Percentiles rank a stretch among this genome's conserved stretches.
Conservation (phyloP, 64 coral and sea anemone genomes). For the Actinia tenebrosa region DNA sequence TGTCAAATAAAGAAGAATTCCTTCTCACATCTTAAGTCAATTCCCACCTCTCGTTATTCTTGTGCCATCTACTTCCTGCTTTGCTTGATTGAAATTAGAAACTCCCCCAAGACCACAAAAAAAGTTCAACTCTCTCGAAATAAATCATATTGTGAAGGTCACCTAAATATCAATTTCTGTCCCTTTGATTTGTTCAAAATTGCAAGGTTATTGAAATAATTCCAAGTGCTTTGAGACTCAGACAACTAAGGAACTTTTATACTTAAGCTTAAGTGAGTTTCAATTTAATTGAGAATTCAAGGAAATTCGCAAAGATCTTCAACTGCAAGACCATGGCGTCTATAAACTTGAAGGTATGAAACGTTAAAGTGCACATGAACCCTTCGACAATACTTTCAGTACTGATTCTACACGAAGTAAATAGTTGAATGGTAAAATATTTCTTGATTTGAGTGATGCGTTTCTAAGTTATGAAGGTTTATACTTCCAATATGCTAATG, state of each 20-base stretch:
- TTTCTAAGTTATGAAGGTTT: too few species aligned
- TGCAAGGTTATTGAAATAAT: background rate
- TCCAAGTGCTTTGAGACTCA: background rate
- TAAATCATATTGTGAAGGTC: background rate
- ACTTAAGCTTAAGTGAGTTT: background rate
- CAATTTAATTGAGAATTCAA: background rate
- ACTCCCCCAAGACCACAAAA: background rate
- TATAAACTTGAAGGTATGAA: background rate
- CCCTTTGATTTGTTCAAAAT: background rate
- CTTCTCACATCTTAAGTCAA: background rate
- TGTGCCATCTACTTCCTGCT: constrained; percentile 5
- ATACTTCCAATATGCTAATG: too few species aligned
- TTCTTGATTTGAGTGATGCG: too few species aligned
- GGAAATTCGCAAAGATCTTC: background rate
- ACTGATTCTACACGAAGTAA: too few species aligned
- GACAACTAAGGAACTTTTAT: background rate
- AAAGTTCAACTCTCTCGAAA: background rate
- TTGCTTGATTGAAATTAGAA: background rate
- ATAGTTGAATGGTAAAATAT: too few species aligned
- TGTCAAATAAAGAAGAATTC: background rate
- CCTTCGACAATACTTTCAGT: too few species aligned
- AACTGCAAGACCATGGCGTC: background rate
- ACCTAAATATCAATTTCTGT: background rate
- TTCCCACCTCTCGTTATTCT: background rate
- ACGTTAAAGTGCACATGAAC: too few species aligned